Percentiles rank a stretch among this genome's conserved stretches.
Evolutionary conservation across 2,797 vertebrate genomes (phyloP).

Genomic region (Sternotherus odoratus): DNA sequence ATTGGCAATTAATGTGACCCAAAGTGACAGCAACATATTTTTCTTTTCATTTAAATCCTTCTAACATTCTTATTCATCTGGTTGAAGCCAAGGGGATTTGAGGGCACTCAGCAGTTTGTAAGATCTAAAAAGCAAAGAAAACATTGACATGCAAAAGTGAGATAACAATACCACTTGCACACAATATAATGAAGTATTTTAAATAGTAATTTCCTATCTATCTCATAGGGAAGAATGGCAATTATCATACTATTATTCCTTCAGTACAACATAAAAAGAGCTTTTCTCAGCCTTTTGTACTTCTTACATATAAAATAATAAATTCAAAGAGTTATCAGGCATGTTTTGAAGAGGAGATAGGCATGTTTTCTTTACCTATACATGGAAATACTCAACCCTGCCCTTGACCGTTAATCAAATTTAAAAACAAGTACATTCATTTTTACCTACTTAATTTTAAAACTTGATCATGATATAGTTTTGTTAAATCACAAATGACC

Average conservation of each 20-base stretch:
- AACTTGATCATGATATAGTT: constrained; percentile 24
- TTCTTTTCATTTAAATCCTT: constrained; percentile 33
- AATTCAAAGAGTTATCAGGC: constrained; percentile 17
- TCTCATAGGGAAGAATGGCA: constrained; percentile 46
- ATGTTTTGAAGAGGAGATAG: constrained; percentile 31
- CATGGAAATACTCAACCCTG: not conserved
- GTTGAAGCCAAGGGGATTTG: not conserved
- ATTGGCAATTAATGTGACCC: not conserved
- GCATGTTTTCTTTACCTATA: constrained; percentile 21
- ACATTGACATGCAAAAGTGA: constrained; percentile 25
- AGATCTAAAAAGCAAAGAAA: not conserved
- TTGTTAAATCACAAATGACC: constrained; percentile 12
- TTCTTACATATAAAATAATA: constrained; percentile 3
- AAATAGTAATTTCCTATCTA: constrained; percentile 44
- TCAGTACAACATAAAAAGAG: constrained; percentile 20
- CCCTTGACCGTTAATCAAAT: not conserved
- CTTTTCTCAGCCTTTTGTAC: constrained; percentile 19
- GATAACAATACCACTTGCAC: constrained; percentile 30
- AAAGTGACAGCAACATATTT: constrained; percentile 41
- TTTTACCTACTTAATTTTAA: constrained; percentile 15
- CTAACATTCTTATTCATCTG: constrained; percentile 22
- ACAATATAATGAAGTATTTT: constrained; percentile 45
- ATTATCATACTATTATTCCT: constrained; percentile 55
- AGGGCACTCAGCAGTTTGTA: constrained; percentile 16
- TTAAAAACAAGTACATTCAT: not conserved